Base-by-base conservation (phyloP, 2,888 invertebrate species). In the Adineta ricciae region DNA sequence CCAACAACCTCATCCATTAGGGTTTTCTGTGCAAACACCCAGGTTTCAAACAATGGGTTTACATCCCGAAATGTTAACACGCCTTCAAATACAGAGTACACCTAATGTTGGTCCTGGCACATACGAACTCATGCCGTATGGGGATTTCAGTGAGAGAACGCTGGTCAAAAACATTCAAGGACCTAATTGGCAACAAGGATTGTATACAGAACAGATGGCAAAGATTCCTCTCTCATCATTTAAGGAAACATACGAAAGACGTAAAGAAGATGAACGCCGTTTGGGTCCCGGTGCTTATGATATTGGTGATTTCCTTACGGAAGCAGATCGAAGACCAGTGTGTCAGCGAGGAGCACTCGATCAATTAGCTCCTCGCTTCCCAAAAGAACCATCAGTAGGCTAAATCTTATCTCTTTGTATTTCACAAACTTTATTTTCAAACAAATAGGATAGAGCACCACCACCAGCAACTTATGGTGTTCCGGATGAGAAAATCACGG, bases 111-210 rank as follows among this genome's bases (percentile, higher is more conserved):
- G 50, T 52, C 84, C 84, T 24, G 85, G 85, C 32, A 27, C 73
- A 14, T 78, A 85, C 24, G 83, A 85, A 41, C 41, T 84, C 2
- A 4, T 85, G 38, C 83, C 83, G 27, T 85, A 85, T 36, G 82
- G 56, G 56, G 84, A 64, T 32, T 85, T 85, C 82, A 85, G 85
- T 38, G 27, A 85, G 9, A 73, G 41, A 56, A 85, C 83, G 83
- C 52, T 85, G 11, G 24, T 24, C 14, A 38, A 49, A 78, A 84
- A 49, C 24, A 36, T 52, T 8, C n/a, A 56, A 82, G 85, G 83
- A 41, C 84, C 86, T n/a, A 84, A 84, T 83, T 86, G 86, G 86
- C 84, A 84, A 54, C 36, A 73, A 56, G 56, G 52, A 41, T 82
- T 83, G 52, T 83, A 84, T 38, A 84, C 64, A 27, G 86, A 86